These are phyloP conservation scores for Drosophila busckii DNA, from an alignment of 1,140 invertebrate genomes.

Conservation along the genomic window DNA sequence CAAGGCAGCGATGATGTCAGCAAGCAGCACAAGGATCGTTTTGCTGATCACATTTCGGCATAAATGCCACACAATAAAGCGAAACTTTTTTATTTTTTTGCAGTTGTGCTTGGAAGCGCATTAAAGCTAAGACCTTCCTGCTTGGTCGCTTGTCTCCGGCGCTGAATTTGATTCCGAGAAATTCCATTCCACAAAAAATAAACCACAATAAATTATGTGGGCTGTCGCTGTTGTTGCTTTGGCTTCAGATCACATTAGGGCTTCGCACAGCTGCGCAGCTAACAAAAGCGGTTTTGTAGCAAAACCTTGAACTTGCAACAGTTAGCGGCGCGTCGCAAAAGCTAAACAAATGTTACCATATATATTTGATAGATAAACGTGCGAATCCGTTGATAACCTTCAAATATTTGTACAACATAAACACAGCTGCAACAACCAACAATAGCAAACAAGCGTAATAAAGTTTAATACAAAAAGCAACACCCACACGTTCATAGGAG, in stretches of 20 bases:
- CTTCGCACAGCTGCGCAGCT: constrained; percentile 17
- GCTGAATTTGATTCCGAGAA: constrained; percentile 57
- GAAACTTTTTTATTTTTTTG: constrained; percentile 39
- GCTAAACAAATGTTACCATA: constrained; percentile 3
- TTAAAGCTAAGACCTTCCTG: constrained; percentile 7
- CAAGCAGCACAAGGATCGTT: constrained; percentile 30
- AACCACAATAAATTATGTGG: constrained; percentile 38
- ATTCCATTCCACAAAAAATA: constrained; percentile 24
- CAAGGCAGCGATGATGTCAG: constrained; percentile 55
- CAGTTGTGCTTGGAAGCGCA: constrained; percentile 16
- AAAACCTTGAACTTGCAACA: constrained; percentile 34
- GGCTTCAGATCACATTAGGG: constrained; percentile 9
- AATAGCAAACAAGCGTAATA: constrained; percentile 1
- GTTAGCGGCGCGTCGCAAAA: not conserved
- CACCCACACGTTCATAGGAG: too few relatives aligned
- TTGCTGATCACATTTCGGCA: constrained; percentile 34
- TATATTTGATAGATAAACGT: constrained; percentile 9
- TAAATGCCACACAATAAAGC: constrained; percentile 34
- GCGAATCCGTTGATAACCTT: constrained; percentile 22
- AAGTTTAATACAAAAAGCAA: not conserved
- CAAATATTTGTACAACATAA: constrained; percentile 15
- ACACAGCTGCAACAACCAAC: constrained; percentile 2
- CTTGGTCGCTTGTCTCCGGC: constrained; percentile 5
- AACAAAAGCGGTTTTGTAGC: not conserved
- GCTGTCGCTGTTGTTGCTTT: constrained; percentile 14